phyloP scores from a whole-genome alignment of 2,888 invertebrate genomes.

The Micropterix aruncella region DNA sequence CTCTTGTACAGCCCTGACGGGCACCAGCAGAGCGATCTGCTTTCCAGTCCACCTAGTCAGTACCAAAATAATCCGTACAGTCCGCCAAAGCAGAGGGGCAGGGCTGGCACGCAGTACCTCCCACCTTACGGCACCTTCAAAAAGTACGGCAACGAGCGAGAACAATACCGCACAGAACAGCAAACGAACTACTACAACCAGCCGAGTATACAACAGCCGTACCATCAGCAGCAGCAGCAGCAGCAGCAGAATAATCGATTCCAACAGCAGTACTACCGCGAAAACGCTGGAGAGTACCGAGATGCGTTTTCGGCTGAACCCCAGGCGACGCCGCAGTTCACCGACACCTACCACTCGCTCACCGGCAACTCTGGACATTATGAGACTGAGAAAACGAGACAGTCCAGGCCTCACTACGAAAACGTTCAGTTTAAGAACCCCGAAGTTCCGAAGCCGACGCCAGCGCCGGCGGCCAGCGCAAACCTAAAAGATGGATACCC shows the following conservation, averaged over 20 bases:
- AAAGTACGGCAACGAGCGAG: slow-evolving; percentile 25
- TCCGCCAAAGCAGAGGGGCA: slow-evolving; percentile 30
- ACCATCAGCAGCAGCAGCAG: not conserved
- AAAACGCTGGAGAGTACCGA: not conserved
- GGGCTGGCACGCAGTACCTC: slow-evolving; percentile 31
- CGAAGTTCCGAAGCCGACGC: slow-evolving; percentile 32
- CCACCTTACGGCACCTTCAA: slow-evolving; percentile 31
- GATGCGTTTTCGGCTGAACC: not conserved
- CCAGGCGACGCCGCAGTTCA: slow-evolving; percentile 8
- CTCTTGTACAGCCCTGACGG: slow-evolving; percentile 29
- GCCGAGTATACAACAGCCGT: slow-evolving; percentile 21
- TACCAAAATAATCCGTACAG: slow-evolving; percentile 21
- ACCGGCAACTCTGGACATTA: slow-evolving; percentile 7
- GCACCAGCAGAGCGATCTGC: slow-evolving; percentile 20
- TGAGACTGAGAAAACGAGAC: not conserved
- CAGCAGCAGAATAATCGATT: not conserved
- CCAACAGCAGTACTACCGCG: not conserved
- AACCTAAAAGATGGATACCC: slow-evolving; percentile 20
- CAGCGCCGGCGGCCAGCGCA: slow-evolving; percentile 16
- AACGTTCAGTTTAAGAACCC: slow-evolving; percentile 26
- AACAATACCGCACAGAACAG: slow-evolving; percentile 25
- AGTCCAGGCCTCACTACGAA: not conserved
- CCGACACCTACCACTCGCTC: slow-evolving; percentile 5
- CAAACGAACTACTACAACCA: slow-evolving; percentile 30
- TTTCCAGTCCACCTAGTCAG: slow-evolving; percentile 19